phyloP scores from a whole-genome alignment of 2,113 vertebrate genomes.

The Apodemus speciosus region DNA sequence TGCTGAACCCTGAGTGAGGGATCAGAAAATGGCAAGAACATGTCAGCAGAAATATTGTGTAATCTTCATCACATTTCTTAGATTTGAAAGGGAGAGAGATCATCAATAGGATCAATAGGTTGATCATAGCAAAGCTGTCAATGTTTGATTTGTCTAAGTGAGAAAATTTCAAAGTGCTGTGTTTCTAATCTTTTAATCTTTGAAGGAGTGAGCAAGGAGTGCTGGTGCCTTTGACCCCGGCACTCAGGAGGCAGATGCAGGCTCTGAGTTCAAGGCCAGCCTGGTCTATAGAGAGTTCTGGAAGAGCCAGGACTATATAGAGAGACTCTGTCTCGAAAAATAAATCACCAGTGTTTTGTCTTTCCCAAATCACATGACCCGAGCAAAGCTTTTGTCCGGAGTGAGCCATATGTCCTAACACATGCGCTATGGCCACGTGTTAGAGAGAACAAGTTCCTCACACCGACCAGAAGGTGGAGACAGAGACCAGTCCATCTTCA shows the following conservation, averaged over 20 bases:
- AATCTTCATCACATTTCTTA: not conserved
- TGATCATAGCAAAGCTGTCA: not conserved
- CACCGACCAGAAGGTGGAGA: slow-evolving; percentile 68
- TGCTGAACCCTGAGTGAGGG: not conserved
- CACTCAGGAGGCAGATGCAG: not conserved
- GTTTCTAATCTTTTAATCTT: not conserved
- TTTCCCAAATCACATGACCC: not conserved
- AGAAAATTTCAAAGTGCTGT: not conserved
- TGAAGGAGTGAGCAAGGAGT: not conserved
- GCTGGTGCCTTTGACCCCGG: not conserved
- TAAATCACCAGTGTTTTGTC: not conserved
- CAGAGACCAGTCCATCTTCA: slow-evolving; percentile 12
- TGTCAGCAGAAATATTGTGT: not conserved
- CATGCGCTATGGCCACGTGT: not conserved
- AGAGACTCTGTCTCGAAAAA: not conserved
- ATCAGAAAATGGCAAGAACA: not conserved
- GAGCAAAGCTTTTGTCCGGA: slow-evolving; percentile 2
- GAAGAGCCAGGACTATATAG: not conserved
- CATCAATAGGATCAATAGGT: not conserved
- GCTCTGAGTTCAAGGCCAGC: not conserved
- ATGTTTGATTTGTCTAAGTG: not conserved
- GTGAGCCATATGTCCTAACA: not conserved
- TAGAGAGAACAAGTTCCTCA: not conserved
- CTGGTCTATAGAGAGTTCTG: not conserved
- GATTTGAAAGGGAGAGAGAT: not conserved